These are phyloP conservation scores for Origma solitaria DNA, from an alignment of 2,113 vertebrate species.

Conservation along the genomic window DNA sequence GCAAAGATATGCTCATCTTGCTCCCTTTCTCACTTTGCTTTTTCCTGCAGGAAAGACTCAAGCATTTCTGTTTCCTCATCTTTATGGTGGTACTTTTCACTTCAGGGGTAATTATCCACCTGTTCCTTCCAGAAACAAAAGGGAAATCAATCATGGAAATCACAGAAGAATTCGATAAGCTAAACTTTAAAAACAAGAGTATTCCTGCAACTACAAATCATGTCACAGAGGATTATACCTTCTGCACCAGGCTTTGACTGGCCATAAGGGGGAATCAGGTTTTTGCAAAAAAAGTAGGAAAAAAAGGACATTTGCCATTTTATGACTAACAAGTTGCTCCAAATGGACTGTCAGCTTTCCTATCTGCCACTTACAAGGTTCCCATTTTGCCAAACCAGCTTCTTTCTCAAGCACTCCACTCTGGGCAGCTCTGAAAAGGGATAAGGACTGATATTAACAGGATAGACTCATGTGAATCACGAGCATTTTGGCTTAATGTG, in stretches of 20 bases:
- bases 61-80: constrained; percentile 83
- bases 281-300: neutral
- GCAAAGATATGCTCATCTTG: neutral
- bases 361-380: neutral
- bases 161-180: constrained; percentile 78
- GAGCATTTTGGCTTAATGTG: neutral
- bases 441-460: neutral
- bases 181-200: constrained; percentile 74
- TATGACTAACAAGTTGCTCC: neutral
- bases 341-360: neutral
- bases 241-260: constrained; percentile 47
- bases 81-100: constrained; percentile 74
- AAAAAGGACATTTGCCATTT: neutral
- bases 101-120: constrained; percentile 67
- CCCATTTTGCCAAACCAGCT: neutral
- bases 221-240: neutral
- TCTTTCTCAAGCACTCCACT: constrained; percentile 19
- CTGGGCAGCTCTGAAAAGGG: neutral
- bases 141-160: constrained; percentile 83
- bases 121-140: constrained; percentile 87
- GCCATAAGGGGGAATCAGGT: neutral
- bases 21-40: neutral
- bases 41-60: constrained; percentile 74
- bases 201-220: neutral
- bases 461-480: neutral